phyloP scores from a whole-genome alignment of 1,140 invertebrate genomes.

The Saccostrea echinata region DNA sequence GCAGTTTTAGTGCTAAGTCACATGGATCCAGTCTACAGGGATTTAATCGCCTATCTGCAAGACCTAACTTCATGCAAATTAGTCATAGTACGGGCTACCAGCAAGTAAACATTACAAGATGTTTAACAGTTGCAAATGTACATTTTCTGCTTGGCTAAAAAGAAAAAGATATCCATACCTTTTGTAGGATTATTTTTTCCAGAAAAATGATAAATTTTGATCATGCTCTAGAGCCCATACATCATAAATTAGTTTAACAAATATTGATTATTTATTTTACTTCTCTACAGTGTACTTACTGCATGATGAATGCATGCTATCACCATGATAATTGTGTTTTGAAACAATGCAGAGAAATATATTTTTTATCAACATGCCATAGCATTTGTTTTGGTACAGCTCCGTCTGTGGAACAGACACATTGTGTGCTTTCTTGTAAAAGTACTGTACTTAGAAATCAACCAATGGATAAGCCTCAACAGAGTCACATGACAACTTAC shows the following conservation, averaged over 20 bases:
- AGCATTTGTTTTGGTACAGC: conserved; percentile 11
- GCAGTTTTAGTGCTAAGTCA: conserved; percentile 36
- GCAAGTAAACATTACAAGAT: conserved; percentile 1
- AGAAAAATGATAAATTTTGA: not conserved
- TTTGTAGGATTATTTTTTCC: not conserved
- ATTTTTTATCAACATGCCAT: conserved; percentile 20
- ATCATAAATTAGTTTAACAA: not conserved
- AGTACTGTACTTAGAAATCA: conserved; percentile 24
- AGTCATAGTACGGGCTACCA: conserved; percentile 24
- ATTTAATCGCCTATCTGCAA: not conserved
- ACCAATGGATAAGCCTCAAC: conserved; percentile 24
- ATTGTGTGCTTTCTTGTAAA: conserved; percentile 28
- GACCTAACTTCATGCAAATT: conserved; percentile 35
- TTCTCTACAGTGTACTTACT: not conserved
- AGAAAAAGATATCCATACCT: not conserved
- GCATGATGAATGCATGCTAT: conserved; percentile 35
- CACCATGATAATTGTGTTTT: conserved; percentile 15
- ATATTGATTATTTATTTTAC: not conserved
- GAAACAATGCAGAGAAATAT: conserved; percentile 22
- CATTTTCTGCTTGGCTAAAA: too few relatives aligned
- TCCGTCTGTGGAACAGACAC: not conserved
- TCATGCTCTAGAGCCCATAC: conserved; percentile 2
- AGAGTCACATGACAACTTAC: conserved; percentile 75
- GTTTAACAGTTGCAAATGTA: not conserved
- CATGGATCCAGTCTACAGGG: conserved; percentile 32